These are phyloP conservation scores for Pseudonaja textilis DNA, from an alignment of 2,113 vertebrate species.

Conservation along the genomic window DNA sequence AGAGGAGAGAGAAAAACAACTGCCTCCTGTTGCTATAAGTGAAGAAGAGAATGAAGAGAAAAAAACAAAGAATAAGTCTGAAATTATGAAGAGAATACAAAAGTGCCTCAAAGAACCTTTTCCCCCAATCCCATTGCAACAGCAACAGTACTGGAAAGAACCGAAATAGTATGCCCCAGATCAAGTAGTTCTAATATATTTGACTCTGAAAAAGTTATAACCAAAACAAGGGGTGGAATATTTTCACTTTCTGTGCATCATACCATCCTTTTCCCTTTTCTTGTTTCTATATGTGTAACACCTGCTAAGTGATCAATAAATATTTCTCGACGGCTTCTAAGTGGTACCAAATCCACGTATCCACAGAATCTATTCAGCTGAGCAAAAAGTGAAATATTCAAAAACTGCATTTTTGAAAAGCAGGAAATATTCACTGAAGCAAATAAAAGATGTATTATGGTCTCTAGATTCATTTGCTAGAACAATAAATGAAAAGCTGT, in stretches of 20 bases:
- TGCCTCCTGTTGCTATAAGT: neutral
- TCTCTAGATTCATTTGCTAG: neutral
- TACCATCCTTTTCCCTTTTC: neutral
- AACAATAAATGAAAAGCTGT: neutral
- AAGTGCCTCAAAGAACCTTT: neutral
- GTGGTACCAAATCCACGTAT: slow-evolving; percentile 30
- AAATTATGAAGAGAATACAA: neutral
- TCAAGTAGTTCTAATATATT: slow-evolving; percentile 34
- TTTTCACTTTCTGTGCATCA: slow-evolving; percentile 25
- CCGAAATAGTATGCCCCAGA: neutral
- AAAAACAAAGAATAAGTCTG: neutral
- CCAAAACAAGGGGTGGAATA: slow-evolving; percentile 38
- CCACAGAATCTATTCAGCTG: neutral
- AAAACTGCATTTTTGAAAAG: neutral
- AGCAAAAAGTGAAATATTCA: neutral
- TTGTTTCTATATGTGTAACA: slow-evolving; percentile 28
- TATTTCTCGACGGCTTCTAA: slow-evolving; percentile 53
- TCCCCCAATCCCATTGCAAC: neutral
- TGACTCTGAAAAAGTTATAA: slow-evolving; percentile 46
- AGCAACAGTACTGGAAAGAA: neutral
- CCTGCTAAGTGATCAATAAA: slow-evolving; percentile 49
- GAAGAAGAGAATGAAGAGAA: neutral
- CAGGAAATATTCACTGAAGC: neutral
- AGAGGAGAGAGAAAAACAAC: neutral
- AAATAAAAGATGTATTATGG: neutral